These are phyloP conservation scores for Elegia similella DNA, from an alignment of 2,888 invertebrate genomes.

Conservation along the genomic window DNA sequence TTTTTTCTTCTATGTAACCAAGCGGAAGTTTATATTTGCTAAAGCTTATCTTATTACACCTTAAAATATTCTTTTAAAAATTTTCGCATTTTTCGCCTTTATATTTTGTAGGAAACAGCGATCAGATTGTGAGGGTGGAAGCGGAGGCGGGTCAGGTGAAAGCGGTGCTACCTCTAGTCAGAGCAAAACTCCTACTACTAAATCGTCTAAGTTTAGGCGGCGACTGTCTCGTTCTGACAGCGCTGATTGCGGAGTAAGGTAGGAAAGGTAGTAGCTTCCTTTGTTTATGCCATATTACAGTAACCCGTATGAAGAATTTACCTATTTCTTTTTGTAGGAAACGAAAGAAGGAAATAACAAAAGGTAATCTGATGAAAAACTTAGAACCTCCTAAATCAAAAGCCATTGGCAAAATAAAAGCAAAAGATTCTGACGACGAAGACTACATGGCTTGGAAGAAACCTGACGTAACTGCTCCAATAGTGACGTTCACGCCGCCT, in stretches of 20 bases:
- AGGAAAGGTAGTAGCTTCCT: constrained; percentile 17
- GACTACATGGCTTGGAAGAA: constrained; percentile 77
- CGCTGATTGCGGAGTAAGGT: constrained; percentile 63
- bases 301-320: not conserved
- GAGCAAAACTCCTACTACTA: constrained; percentile 58
- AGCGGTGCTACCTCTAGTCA: constrained; percentile 73
- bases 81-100: no score
- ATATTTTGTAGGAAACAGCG: constrained; percentile 48
- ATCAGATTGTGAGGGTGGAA: constrained; percentile 69
- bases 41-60: no score
- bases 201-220: constrained; percentile 63
- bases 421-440: constrained; percentile 75
- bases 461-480: constrained; percentile 59
- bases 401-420: constrained; percentile 55
- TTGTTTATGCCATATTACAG: not conserved
- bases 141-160: constrained; percentile 69
- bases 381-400: constrained; percentile 56
- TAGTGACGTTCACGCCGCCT: constrained; percentile 72
- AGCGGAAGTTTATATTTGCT: no score
- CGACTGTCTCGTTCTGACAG: constrained; percentile 62
- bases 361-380: constrained; percentile 58
- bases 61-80: no score
- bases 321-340: constrained; percentile 51
- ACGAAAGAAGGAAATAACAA: constrained; percentile 65
- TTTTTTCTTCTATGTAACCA: no score